Conservation (phyloP, 2,888 invertebrate species). For the Endotricha flammealis region DNA sequence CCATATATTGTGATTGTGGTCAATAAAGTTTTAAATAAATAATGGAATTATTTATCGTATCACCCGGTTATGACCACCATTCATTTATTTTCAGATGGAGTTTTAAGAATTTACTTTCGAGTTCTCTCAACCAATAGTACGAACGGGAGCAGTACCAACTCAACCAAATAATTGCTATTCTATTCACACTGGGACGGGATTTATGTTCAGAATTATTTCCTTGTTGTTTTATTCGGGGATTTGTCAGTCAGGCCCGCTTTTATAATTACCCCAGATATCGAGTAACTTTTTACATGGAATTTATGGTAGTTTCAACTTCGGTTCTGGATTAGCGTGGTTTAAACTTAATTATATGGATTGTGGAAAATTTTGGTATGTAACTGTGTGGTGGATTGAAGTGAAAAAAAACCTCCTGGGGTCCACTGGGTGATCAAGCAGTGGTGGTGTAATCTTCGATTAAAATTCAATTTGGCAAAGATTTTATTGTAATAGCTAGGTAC, state of each 20-base stretch:
- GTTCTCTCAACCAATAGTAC: constrained; percentile 26
- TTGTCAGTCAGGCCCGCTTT: constrained; percentile 73
- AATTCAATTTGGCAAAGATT: too few relatives aligned
- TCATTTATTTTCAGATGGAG: background rate
- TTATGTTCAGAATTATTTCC: constrained; percentile 76
- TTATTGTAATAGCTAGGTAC: too few relatives aligned
- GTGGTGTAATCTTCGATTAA: too few relatives aligned
- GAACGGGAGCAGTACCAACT: constrained; percentile 51
- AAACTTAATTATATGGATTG: constrained; percentile 48
- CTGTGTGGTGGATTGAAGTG: too few relatives aligned
- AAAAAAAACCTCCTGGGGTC: too few relatives aligned
- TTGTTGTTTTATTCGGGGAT: constrained; percentile 78
- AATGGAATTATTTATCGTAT: too few relatives aligned
- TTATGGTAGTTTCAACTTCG: constrained; percentile 52
- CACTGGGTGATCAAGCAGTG: too few relatives aligned
- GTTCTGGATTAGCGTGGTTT: constrained; percentile 43
- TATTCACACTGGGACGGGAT: constrained; percentile 75
- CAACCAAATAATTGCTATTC: constrained; percentile 79
- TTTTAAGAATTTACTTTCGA: constrained; percentile 7
- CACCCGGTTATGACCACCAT: too few relatives aligned
- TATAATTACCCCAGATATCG: constrained; percentile 73
- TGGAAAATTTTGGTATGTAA: constrained; percentile 33
- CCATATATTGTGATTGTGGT: too few relatives aligned
- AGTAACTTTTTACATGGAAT: constrained; percentile 66
- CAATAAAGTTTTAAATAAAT: too few relatives aligned